Percentiles rank a stretch among this genome's conserved stretches.
Conservation (phyloP, 2,888 invertebrate genomes). For the Timema cristinae region DNA sequence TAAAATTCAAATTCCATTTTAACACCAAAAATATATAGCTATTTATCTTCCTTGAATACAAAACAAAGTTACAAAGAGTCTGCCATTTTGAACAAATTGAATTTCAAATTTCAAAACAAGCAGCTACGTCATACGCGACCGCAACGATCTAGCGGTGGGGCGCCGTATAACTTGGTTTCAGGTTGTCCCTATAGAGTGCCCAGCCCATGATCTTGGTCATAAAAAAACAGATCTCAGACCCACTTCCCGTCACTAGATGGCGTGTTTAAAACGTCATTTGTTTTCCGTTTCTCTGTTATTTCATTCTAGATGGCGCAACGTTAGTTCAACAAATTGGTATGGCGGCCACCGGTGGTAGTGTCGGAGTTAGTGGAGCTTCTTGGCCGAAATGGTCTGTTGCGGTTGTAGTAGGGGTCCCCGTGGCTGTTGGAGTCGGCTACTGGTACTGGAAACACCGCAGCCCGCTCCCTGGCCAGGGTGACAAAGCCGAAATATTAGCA, state of each 20-base stretch:
- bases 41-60: too few relatives aligned
- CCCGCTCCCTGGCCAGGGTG: slow-evolving; percentile 30
- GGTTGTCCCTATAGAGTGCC: too few relatives aligned
- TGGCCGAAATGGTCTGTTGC: slow-evolving; percentile 78
- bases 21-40: too few relatives aligned
- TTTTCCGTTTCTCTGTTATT: slow-evolving; percentile 1
- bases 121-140: too few relatives aligned
- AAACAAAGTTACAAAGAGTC: too few relatives aligned
- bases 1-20: too few relatives aligned
- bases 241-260: too few relatives aligned
- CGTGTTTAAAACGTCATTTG: neutral
- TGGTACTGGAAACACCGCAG: slow-evolving; percentile 64
- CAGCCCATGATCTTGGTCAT: too few relatives aligned
- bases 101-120: too few relatives aligned
- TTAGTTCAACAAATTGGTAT: slow-evolving; percentile 3
- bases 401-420: slow-evolving; percentile 75
- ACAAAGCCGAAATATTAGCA: slow-evolving; percentile 12
- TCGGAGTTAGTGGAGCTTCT: slow-evolving; percentile 32
- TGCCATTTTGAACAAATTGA: too few relatives aligned
- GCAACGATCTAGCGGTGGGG: too few relatives aligned
- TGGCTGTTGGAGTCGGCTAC: slow-evolving; percentile 77
- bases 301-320: neutral
- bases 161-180: too few relatives aligned
- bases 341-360: slow-evolving; percentile 21
- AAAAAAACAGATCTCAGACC: neutral